These are phyloP conservation scores for Rhagoletis pomonella DNA, from an alignment of 1,140 invertebrate species.

Conservation along the genomic window DNA sequence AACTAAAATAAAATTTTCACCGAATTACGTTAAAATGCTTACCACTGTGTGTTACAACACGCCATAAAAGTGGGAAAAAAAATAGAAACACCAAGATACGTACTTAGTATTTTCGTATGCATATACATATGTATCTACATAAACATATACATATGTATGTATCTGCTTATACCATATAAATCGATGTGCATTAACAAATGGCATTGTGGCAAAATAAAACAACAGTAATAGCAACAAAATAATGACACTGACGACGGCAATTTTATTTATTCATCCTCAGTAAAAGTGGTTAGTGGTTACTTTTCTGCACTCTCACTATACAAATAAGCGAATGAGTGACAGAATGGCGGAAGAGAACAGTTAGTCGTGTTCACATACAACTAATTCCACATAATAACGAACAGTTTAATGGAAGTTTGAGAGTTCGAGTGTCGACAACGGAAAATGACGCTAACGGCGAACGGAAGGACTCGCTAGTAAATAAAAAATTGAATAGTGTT, in stretches of 20 bases:
- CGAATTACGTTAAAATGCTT: too few relatives aligned
- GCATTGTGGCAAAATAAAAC: neutral
- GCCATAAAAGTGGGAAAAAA: too few relatives aligned
- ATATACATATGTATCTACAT: too few relatives aligned
- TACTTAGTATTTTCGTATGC: too few relatives aligned
- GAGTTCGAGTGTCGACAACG: conserved; percentile 47
- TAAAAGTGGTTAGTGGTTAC: conserved; percentile 43
- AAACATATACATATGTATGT: too few relatives aligned
- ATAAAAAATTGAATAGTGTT: neutral
- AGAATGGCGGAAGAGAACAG: conserved; percentile 32
- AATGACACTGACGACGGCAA: conserved; percentile 13
- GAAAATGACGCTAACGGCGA: conserved; percentile 23
- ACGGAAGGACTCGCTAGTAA: conserved; percentile 20
- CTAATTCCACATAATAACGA: neutral
- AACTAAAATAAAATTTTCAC: too few relatives aligned
- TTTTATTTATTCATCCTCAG: conserved; percentile 45
- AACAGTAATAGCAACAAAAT: conserved; percentile 16
- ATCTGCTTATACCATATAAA: neutral
- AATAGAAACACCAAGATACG: too few relatives aligned
- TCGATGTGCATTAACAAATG: neutral
- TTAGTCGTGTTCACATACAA: conserved; percentile 6
- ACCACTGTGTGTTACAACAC: too few relatives aligned
- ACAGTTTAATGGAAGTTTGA: conserved; percentile 42
- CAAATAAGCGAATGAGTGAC: neutral
- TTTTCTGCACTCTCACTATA: neutral